Conservation (phyloP, 1,140 invertebrate species). For the Microplitis demolitor region DNA sequence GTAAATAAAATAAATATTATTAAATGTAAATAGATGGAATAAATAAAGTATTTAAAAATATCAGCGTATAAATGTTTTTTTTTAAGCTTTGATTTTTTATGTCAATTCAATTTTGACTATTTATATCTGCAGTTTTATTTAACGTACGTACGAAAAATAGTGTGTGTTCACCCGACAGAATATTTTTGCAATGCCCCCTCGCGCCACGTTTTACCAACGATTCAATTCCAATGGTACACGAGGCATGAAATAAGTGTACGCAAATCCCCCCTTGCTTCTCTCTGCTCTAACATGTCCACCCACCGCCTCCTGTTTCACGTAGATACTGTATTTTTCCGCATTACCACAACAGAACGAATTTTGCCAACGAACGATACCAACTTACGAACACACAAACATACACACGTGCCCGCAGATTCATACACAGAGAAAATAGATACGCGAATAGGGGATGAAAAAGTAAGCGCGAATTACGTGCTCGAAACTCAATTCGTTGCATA, state of each 20-base stretch:
- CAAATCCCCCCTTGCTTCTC: conserved; percentile 28
- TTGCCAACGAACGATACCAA: background rate
- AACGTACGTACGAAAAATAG: no score
- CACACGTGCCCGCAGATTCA: background rate
- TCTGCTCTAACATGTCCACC: background rate
- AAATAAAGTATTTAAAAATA: background rate
- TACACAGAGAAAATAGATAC: background rate
- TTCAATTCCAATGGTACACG: conserved; percentile 41
- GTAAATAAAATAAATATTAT: no score
- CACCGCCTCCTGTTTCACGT: background rate
- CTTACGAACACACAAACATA: no score
- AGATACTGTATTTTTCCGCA: conserved; percentile 29
- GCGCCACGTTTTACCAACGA: conserved; percentile 28
- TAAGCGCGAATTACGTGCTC: conserved; percentile 26
- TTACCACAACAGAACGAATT: conserved; percentile 38
- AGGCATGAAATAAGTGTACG: conserved; percentile 45
- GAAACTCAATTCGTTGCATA: conserved; percentile 20
- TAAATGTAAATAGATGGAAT: no score
- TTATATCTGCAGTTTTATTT: no score
- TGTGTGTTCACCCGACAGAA: background rate
- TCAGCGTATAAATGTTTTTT: background rate
- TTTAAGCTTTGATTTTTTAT: background rate
- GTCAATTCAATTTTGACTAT: background rate
- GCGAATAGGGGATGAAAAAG: conserved; percentile 1
- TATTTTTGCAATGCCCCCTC: conserved; percentile 12